Evolutionary conservation across 2,888 invertebrate species (phyloP), one percentile per base, ranked within the genome.

Genomic region (Crocallis elinguaria): DNA sequence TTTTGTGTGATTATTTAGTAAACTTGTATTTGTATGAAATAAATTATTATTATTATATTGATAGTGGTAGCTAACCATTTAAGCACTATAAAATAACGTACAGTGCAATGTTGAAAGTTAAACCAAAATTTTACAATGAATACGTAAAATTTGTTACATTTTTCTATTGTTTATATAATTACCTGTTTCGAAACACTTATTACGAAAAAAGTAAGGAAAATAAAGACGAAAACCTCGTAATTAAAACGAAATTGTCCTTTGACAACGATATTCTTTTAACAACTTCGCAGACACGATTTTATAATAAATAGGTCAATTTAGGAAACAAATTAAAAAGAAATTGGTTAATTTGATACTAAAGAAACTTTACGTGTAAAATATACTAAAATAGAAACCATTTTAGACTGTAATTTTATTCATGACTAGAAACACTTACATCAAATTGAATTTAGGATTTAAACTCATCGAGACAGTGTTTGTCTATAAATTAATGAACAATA

Each of bases 201-300:
- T 16, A 39, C 25, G 25, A 45, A 37, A 33, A 50, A 46, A 30
- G 12, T 21, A 21, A 33, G 42, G 45, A 12, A 37, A 45, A 44
- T n/a, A 54, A 45, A 12, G 14, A 38, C 41, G 27, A 30, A 23
- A 49, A 51, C 43, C 38, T 33, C 48, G 52, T 62, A 62, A 71
- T 73, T 70, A 71, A 58, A 25, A 54, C 41, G 45, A 60, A 72
- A 69, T 66, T 64, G 61, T 52, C 49, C 56, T 66, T 65, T 54
- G 51, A 60, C 52, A 63, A 48, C 55, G 51, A 64, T 68, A 63
- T 45, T 53, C 58, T 57, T 52, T 38, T 42, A 48, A 42, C 35
- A 53, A 54, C 23, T 43, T 51, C 25, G 30, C 23, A 7, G 52
- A 46, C 45, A 39, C 39, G 39, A 45, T 45, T 52, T 37, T 21